phyloP scores from a whole-genome alignment of 2,113 vertebrate species.

The Amazona guildingii region DNA sequence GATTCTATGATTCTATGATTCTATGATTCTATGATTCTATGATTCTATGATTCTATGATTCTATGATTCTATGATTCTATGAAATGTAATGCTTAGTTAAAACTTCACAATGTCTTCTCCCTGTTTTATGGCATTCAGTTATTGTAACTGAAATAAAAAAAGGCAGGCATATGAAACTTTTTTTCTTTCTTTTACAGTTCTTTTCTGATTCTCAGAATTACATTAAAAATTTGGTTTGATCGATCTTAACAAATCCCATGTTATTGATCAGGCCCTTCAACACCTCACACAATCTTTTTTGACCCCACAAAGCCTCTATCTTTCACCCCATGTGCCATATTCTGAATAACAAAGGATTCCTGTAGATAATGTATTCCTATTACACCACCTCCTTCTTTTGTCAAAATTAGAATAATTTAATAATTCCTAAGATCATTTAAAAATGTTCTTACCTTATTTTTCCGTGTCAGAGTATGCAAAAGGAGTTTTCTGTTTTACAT shows the following conservation, averaged over 20 bases:
- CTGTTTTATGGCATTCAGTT: neutral
- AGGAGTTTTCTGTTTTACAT: neutral
- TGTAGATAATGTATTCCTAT: neutral
- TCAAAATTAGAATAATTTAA: neutral
- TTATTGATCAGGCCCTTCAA: neutral
- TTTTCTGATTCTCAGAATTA: neutral
- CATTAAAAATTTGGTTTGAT: neutral
- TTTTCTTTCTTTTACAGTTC: neutral
- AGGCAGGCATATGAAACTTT: rapidly evolving
- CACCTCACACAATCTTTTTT: neutral
- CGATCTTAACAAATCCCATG: neutral
- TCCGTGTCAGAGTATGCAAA: neutral
- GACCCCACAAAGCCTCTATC: neutral
- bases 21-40: too few species aligned
- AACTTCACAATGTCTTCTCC: neutral
- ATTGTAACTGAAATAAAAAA: neutral
- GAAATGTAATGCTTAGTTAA: neutral
- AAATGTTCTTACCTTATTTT: neutral
- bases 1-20: too few species aligned
- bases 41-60: too few species aligned
- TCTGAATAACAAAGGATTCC: neutral
- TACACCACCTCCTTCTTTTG: neutral
- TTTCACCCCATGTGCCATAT: neutral
- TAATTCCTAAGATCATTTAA: neutral
- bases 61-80: too few species aligned